phyloP scores from a whole-genome alignment of 1,140 invertebrate genomes.

The Rhagoletis zephyria region DNA sequence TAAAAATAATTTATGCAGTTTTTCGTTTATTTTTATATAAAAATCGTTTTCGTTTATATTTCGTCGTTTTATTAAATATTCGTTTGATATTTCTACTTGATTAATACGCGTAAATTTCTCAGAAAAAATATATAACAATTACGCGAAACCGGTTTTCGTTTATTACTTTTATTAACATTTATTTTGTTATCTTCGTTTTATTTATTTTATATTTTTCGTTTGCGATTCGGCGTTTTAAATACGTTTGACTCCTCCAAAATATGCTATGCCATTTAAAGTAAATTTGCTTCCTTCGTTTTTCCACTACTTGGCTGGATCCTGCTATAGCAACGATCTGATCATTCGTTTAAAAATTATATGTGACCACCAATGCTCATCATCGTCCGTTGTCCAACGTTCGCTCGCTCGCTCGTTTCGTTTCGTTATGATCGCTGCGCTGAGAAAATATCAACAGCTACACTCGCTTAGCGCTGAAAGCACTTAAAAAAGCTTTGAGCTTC shows the following conservation, averaged over 20 bases:
- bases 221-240: background rate
- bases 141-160: background rate
- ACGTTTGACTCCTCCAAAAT: background rate
- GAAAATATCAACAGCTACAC: background rate
- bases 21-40: background rate
- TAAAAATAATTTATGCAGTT: slow-evolving; percentile 6
- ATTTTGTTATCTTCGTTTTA: background rate
- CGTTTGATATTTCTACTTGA: slow-evolving; percentile 3
- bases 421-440: slow-evolving; percentile 53
- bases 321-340: background rate
- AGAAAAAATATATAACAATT: slow-evolving; percentile 11
- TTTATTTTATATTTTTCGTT: slow-evolving; percentile 40
- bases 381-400: slow-evolving; percentile 50
- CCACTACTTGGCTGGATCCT: background rate
- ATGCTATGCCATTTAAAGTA: background rate
- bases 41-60: slow-evolving; percentile 30
- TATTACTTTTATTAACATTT: background rate
- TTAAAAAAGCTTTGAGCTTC: slow-evolving; percentile 39
- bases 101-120: background rate
- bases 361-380: background rate
- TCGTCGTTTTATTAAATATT: background rate
- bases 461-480: background rate
- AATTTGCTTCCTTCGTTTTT: background rate
- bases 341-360: background rate
- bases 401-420: slow-evolving; percentile 58